Evolutionary conservation across 1,140 invertebrate species (phyloP), one percentile per base, ranked within the genome.

Genomic region (Drosophila bocki): DNA sequence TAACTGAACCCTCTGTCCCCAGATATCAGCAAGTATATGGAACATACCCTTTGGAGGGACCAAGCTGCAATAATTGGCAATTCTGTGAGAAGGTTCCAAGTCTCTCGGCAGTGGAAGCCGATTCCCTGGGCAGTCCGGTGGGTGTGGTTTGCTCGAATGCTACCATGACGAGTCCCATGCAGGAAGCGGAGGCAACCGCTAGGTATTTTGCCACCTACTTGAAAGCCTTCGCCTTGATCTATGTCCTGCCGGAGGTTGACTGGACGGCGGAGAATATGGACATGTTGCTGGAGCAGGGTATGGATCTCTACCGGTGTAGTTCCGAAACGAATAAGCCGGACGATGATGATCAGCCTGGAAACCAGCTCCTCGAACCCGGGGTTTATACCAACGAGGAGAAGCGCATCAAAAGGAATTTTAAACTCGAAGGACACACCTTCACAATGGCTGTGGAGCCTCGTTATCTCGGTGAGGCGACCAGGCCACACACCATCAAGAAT

Each of bases 151-250:
- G 68, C 22, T 59, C 72, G 12, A 69, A 50, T n/a, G n/a, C 17
- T 2, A 54, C 51, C 1, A 13, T 58, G 5, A 15, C 19, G 7
- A 61, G 33, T 45, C 44, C 8, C 4, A 32, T 15, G 50, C 50
- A 56, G n/a, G 15, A 50, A 0, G 19, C 19, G 13, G 17, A 35
- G 6, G 33, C 47, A 7, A 32, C 54, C 51, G 53, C 35, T 7
- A 42, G 51, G 2, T 58, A 84, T 15, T 90, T 68, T 35, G 64
- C 68, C n/a, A 75, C 42, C 8, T 90, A 85, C 47, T 45, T 92
- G 3, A 85, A 82, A 45, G 91, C 86, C 0, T 92, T 92, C 33
- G 90, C 88, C 5, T 48, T 92, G 41, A 70, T 91, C 12, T 91
- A 91, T 54, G 71, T 92, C 5, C 57, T 82, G 51, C 90, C 90